phyloP scores from a whole-genome alignment of 1,140 invertebrate genomes.

The Drosophila nikananu region DNA sequence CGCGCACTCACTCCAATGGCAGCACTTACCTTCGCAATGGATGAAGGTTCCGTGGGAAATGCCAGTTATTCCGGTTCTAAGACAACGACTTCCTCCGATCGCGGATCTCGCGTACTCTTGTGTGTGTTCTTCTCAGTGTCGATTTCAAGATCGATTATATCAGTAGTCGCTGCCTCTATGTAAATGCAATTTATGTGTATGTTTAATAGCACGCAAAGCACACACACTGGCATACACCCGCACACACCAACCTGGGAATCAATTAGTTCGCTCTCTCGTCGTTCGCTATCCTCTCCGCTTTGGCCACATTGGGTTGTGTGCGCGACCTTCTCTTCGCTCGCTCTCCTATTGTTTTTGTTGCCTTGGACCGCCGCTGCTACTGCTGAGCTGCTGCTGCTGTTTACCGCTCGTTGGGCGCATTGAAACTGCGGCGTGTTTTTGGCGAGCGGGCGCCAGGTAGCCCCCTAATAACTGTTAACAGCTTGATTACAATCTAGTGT shows the following conservation, averaged over 20 bases:
- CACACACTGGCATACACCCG: conserved; percentile 10
- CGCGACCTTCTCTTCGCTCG: conserved; percentile 31
- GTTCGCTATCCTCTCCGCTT: conserved; percentile 7
- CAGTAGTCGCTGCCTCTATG: conserved; percentile 28
- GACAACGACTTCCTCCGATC: background rate
- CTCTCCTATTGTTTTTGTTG: conserved; percentile 16
- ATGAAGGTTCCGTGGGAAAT: conserved; percentile 14
- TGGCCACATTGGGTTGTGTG: conserved; percentile 1
- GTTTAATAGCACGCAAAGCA: conserved; percentile 14
- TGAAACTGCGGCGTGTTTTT: conserved; percentile 16
- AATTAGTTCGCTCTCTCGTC: conserved; percentile 30
- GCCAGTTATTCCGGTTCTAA: conserved; percentile 31
- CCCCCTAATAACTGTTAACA: conserved; percentile 17
- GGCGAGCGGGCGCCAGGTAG: conserved; percentile 15
- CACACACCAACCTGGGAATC: conserved; percentile 38
- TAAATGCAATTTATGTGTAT: conserved; percentile 27
- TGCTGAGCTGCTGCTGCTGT: conserved; percentile 21
- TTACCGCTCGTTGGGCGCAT: conserved; percentile 38
- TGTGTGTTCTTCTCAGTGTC: conserved; percentile 9
- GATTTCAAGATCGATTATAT: conserved; percentile 43
- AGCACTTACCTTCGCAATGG: conserved; percentile 24
- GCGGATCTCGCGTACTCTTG: conserved; percentile 10
- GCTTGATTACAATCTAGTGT: conserved; percentile 14
- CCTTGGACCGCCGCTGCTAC: conserved; percentile 12
- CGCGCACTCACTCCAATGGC: background rate